Evolutionary conservation across 2,113 vertebrate species (phyloP).

Genomic region (Anolis sagrei): DNA sequence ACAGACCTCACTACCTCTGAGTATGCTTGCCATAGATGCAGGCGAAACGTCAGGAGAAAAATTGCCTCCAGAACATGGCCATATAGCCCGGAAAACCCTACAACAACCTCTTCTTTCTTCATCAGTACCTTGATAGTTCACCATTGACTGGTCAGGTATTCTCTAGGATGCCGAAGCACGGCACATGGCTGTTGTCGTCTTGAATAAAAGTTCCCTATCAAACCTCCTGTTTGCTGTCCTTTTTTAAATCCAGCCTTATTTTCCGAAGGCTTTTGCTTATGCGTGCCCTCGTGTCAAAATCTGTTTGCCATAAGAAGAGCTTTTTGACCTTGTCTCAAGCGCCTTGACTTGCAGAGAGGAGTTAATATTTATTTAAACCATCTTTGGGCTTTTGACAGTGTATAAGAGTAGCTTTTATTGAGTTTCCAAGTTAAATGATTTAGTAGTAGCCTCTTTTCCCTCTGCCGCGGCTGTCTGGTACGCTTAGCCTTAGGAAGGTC

Average conservation of each 20-base stretch:
- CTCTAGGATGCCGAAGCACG: constrained; percentile 67
- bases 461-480: rapidly evolving
- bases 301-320: not conserved
- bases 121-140: constrained; percentile 48
- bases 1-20: too few relatives aligned
- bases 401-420: not conserved
- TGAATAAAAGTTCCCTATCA: constrained; percentile 74
- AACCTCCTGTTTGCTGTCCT: constrained; percentile 14
- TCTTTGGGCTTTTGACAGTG: constrained; percentile 29
- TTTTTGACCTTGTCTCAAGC: constrained; percentile 8
- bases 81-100: too few relatives aligned
- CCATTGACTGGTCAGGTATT: constrained; percentile 59
- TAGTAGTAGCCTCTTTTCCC: not conserved
- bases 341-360: not conserved
- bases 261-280: not conserved
- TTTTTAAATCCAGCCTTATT: not conserved
- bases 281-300: not conserved
- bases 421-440: constrained; percentile 21
- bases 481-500: not conserved
- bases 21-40: too few relatives aligned
- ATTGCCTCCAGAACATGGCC: too few relatives aligned
- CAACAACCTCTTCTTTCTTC: constrained; percentile 57
- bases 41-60: too few relatives aligned
- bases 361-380: constrained; percentile 5
- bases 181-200: constrained; percentile 64